Base-by-base conservation (phyloP, 2,797 vertebrate genomes). In the Sciaenops ocellatus region DNA sequence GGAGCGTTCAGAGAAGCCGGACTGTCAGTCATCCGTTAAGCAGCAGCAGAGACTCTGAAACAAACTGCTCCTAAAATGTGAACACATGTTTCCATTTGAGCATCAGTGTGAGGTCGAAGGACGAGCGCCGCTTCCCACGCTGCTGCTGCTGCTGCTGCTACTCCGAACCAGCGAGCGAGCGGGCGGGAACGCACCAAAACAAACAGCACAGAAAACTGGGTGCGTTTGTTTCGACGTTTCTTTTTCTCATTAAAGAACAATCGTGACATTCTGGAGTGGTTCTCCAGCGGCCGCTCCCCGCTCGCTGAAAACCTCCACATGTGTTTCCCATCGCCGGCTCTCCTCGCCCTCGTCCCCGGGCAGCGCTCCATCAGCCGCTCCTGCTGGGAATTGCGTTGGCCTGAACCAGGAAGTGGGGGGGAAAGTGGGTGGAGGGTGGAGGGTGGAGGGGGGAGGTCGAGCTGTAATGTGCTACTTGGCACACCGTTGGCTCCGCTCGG, bases 311-410 rank as follows among this genome's bases (percentile, higher is more conserved):
- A 34, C 60, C 46, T 73, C 79, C 30, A 91, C 89, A 90, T 88
- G 87, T 92, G 88, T 88, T 92, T 91, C 88, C 87, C 84, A 87
- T 93, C 78, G 66, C 70, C 46, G 44, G 22, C 76, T 11, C 68
- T 73, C 75, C 76, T 79, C 79, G 20, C 68, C 77, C 73, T 90
- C 72, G 38, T 87, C 80, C 87, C 80, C 57, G 87, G 87, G 83
- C 87, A 85, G 85, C 64, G 66, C 85, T 90, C 90, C 87, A 87
- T 87, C 87, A 89, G 68, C 51, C 16, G 42, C 86, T 89, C 76
- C 92, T 91, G 87, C 81, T 92, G 89, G 90, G 91, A 92, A 88
- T 89, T 83, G 86, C 80, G 83, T 85, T 86, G 88, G 85, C 83
- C 75, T 34, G 2, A 72, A 90, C 85, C 76, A 88, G 88, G 87